These are phyloP conservation scores for Macrostomum lignano DNA, from an alignment of 1,140 invertebrate species.

Conservation along the genomic window DNA sequence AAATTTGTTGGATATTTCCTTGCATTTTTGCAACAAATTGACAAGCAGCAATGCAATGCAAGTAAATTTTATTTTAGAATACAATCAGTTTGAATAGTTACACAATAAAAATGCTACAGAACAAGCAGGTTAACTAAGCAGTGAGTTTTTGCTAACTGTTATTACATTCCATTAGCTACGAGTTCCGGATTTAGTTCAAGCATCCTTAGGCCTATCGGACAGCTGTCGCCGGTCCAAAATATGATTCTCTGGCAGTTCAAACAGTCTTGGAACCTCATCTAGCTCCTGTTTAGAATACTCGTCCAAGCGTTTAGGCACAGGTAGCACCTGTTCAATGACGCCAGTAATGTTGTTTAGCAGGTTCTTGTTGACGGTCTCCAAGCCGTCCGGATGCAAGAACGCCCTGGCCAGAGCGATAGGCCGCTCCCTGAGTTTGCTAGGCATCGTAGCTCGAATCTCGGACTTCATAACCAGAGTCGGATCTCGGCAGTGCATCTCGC, in stretches of 20 bases:
- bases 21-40: too few species aligned
- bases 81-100: too few species aligned
- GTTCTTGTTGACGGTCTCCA: slow-evolving; percentile 43
- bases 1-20: too few species aligned
- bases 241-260: slow-evolving; percentile 33
- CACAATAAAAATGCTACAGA: too few species aligned
- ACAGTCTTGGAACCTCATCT: slow-evolving; percentile 50
- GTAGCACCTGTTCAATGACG: slow-evolving; percentile 47
- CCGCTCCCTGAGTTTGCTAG: neutral
- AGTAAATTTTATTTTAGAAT: too few species aligned
- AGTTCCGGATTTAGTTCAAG: too few species aligned
- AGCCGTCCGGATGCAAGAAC: slow-evolving; percentile 11
- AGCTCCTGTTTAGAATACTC: slow-evolving; percentile 50
- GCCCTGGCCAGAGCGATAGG: neutral
- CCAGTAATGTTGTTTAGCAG: slow-evolving; percentile 52
- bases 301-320: slow-evolving; percentile 45
- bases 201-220: too few species aligned
- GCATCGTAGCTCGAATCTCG: neutral
- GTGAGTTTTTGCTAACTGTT: too few species aligned
- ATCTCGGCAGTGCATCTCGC: slow-evolving; percentile 8
- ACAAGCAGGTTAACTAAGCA: too few species aligned
- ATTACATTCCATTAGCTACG: too few species aligned
- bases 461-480: slow-evolving; percentile 6
- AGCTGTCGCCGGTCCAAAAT: too few species aligned
- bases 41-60: too few species aligned